These are phyloP conservation scores for Deladenus siricidicola DNA, from an alignment of 2,888 invertebrate species.

Conservation along the genomic window DNA sequence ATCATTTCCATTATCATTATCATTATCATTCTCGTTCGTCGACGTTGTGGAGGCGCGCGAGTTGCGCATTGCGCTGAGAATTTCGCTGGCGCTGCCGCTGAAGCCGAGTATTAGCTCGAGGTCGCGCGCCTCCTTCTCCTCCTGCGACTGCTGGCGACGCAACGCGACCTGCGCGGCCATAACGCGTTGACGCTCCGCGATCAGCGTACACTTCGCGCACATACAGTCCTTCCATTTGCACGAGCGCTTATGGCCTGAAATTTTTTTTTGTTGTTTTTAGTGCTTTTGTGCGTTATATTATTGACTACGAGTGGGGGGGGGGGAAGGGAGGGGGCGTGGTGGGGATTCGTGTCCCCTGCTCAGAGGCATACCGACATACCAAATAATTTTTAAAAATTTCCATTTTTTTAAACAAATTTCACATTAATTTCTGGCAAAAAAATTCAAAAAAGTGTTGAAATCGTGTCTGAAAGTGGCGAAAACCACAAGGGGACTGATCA, in stretches of 20 bases:
- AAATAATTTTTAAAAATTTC: neutral
- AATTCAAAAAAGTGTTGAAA: neutral
- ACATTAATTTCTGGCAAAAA: neutral
- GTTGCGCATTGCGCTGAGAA: conserved; percentile 10
- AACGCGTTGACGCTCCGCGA: conserved; percentile 90
- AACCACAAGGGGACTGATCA: no score
- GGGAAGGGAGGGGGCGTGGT: no score
- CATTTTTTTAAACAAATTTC: neutral
- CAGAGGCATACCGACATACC: no score
- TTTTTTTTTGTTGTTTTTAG: no score
- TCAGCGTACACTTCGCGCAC: conserved; percentile 93
- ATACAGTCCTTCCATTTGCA: conserved; percentile 64
- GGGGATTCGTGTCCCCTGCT: no score
- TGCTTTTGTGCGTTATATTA: no score
- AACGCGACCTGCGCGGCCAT: conserved; percentile 94
- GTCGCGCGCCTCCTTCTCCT: conserved; percentile 21
- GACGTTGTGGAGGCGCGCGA: no score
- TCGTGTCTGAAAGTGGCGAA: no score
- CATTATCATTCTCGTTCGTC: no score
- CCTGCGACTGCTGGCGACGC: conserved; percentile 19
- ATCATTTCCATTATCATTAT: no score
- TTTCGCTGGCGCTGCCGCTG: conserved; percentile 13
- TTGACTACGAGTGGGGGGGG: no score
- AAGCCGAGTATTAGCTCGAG: conserved; percentile 13
- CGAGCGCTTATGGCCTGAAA: neutral